A percentile compares a stretch with the other conserved stretches of the same genome.
These are phyloP conservation scores for Furnarius figulus DNA, from an alignment of 2,113 vertebrate genomes.

Conservation along the genomic window DNA sequence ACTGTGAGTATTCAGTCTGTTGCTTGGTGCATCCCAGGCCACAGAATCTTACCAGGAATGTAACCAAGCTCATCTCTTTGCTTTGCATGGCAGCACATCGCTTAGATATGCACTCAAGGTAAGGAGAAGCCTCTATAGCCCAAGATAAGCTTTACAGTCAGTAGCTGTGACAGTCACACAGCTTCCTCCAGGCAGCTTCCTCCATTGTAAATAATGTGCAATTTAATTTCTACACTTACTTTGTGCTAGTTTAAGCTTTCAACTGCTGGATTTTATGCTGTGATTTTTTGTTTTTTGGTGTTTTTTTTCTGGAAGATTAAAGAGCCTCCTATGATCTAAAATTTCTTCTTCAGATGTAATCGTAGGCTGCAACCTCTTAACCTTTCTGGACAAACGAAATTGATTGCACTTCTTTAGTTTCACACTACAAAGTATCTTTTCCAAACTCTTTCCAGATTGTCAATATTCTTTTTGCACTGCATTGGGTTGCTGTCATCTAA, in stretches of 20 bases:
- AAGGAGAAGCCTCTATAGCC: background rate
- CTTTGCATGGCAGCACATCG: background rate
- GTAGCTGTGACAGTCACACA: background rate
- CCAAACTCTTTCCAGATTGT: background rate
- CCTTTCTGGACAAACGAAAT: constrained; percentile 5
- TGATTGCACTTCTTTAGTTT: background rate
- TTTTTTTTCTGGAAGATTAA: background rate
- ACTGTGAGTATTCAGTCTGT: background rate
- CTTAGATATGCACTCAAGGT: background rate
- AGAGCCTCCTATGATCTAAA: background rate
- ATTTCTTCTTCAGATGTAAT: background rate
- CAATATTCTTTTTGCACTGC: background rate
- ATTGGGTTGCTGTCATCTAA: background rate
- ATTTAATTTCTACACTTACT: background rate
- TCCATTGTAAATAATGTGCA: background rate
- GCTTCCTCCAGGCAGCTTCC: background rate
- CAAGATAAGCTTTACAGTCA: constrained; percentile 3
- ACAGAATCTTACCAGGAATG: background rate
- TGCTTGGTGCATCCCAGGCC: background rate
- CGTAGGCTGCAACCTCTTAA: background rate
- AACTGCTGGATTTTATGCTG: background rate
- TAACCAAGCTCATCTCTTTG: background rate
- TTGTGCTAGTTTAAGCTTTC: background rate
- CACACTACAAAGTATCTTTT: background rate
- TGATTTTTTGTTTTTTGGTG: no score